Evolutionary conservation across 2,888 invertebrate species (phyloP).

Genomic region (Thymelicus sylvestris): DNA sequence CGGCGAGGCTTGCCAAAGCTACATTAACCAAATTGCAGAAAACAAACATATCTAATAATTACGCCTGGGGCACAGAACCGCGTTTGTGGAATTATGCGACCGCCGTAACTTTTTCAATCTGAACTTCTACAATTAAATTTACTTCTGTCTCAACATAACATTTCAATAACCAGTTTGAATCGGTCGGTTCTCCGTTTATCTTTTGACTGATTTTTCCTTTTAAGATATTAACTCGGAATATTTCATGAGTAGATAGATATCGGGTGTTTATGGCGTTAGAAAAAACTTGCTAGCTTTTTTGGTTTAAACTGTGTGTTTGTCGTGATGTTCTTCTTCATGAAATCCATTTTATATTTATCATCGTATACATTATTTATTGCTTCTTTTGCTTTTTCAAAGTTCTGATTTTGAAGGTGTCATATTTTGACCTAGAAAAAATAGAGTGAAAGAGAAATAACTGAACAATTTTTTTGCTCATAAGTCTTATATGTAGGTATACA

Average conservation of each 20-base stretch:
- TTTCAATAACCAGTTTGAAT: conserved; percentile 72
- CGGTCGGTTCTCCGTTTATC: conserved; percentile 55
- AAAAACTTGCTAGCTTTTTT: no score
- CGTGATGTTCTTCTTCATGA: no score
- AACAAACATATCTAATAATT: conserved; percentile 80
- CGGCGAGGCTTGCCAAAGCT: conserved; percentile 53
- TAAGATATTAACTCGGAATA: conserved; percentile 39
- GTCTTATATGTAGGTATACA: no score
- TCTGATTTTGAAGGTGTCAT: no score
- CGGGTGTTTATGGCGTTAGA: no score
- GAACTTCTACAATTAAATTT: conserved; percentile 83
- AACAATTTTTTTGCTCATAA: no score
- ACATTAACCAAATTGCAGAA: conserved; percentile 77
- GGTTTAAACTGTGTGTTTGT: no score
- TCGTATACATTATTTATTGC: no score
- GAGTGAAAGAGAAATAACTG: no score
- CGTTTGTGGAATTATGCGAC: conserved; percentile 75
- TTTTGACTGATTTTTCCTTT: conserved; percentile 45
- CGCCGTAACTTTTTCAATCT: conserved; percentile 81
- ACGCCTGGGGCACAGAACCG: conserved; percentile 61
- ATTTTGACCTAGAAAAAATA: no score
- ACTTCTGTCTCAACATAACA: conserved; percentile 72
- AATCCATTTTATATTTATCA: no score
- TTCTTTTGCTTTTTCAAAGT: no score
- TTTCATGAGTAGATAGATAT: conserved; percentile 8